phyloP scores from a whole-genome alignment of 2,113 vertebrate species.

The Morone saxatilis region DNA sequence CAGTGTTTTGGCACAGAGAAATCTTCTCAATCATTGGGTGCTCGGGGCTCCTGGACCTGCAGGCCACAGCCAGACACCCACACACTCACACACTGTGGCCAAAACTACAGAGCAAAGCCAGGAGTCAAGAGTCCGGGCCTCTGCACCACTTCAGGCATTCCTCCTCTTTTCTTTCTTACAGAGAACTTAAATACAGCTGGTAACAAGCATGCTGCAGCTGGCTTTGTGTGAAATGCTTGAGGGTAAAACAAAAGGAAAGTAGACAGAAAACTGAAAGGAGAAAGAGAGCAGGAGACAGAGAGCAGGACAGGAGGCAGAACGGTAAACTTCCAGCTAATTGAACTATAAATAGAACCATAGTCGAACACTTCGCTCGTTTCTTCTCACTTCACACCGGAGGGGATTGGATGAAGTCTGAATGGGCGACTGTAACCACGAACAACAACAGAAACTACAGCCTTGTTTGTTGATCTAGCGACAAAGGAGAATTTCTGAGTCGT shows the following conservation, averaged over 20 bases:
- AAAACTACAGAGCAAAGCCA: neutral
- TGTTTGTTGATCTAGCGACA: neutral
- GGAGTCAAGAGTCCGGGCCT: constrained; percentile 20
- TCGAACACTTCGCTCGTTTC: neutral
- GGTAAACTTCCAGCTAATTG: constrained; percentile 13
- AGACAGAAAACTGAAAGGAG: too few relatives aligned
- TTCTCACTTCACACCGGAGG: neutral
- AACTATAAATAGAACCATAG: neutral
- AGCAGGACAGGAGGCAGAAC: neutral
- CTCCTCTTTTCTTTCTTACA: neutral
- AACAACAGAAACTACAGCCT: neutral
- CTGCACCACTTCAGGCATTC: constrained; percentile 15
- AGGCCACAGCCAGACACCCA: constrained; percentile 18
- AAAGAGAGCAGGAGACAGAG: neutral
- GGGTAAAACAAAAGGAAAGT: neutral
- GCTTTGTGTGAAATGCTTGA: neutral
- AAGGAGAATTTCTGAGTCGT: neutral
- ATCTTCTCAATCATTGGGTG: constrained; percentile 19
- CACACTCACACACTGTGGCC: constrained; percentile 1
- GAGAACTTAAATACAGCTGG: neutral
- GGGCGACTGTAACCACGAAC: neutral
- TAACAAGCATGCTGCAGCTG: neutral
- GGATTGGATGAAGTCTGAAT: neutral
- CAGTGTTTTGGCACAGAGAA: constrained; percentile 21
- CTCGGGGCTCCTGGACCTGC: constrained; percentile 14